A percentile compares a stretch with the other conserved stretches of the same genome.
These are phyloP conservation scores for Brachystomella parvula DNA, from an alignment of 1,140 invertebrate genomes.

Conservation along the genomic window DNA sequence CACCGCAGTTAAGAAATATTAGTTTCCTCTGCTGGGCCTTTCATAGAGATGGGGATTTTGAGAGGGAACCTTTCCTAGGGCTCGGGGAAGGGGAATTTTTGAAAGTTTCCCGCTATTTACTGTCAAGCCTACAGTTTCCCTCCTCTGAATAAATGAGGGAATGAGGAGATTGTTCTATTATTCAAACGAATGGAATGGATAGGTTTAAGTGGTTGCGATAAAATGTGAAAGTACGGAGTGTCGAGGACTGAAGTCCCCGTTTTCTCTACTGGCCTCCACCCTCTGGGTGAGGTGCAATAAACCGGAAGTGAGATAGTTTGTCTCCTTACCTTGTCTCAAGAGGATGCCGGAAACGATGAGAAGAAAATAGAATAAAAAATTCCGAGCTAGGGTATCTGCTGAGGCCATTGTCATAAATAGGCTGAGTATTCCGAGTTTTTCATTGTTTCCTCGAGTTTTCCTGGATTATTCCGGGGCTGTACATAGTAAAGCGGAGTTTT, in stretches of 20 bases:
- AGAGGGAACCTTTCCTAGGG: too few relatives aligned
- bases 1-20: too few relatives aligned
- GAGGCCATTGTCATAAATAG: constrained; percentile 37
- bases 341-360: constrained; percentile 38
- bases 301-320: constrained; percentile 6
- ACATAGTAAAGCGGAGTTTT: neutral
- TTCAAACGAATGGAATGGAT: neutral
- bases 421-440: constrained; percentile 3
- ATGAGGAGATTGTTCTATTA: neutral
- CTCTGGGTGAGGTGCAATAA: constrained; percentile 1
- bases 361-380: constrained; percentile 39
- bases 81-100: too few relatives aligned
- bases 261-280: neutral
- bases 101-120: too few relatives aligned
- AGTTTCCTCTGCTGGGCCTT: too few relatives aligned
- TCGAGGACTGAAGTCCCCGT: neutral
- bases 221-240: neutral
- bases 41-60: too few relatives aligned
- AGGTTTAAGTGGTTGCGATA: neutral
- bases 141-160: neutral
- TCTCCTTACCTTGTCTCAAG: constrained; percentile 34
- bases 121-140: neutral
- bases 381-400: constrained; percentile 29
- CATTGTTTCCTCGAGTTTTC: neutral
- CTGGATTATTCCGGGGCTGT: too few relatives aligned